Evolutionary conservation across 2,797 vertebrate genomes (phyloP).

Genomic region (Enteromius fasciolatus): DNA sequence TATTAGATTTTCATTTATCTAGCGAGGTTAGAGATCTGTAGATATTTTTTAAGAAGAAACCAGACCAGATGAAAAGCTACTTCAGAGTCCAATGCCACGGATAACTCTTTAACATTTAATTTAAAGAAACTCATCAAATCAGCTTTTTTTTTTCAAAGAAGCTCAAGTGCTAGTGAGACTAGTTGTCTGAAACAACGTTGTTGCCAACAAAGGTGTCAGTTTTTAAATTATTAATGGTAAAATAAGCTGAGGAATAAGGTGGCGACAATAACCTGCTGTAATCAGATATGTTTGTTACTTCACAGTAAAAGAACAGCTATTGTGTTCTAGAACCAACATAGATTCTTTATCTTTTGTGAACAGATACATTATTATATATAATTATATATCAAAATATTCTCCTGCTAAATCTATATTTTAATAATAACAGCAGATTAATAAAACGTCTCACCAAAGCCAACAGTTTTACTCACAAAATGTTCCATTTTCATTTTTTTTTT

Average conservation of each 20-base stretch:
- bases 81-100: background rate
- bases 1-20: background rate
- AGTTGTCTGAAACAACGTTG: slow-evolving; percentile 45
- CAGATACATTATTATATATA: background rate
- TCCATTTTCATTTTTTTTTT: no score
- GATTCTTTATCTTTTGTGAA: background rate
- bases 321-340: background rate
- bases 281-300: slow-evolving; percentile 43
- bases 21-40: background rate
- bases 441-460: background rate
- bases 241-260: slow-evolving; percentile 53
- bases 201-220: slow-evolving; percentile 60
- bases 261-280: slow-evolving; percentile 44
- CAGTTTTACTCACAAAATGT: background rate
- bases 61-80: background rate
- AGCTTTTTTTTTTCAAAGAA: background rate
- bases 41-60: slow-evolving; percentile 1
- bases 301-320: background rate
- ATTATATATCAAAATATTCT: background rate
- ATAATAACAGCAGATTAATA: background rate
- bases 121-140: background rate
- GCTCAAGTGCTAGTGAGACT: slow-evolving; percentile 8
- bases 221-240: slow-evolving; percentile 65
- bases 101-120: background rate
- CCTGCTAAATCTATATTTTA: background rate